Evolutionary conservation across 35 echinoderm and acorn worm genomes (phyloP), one percentile per base, ranked within the genome.

Genomic region (Stichopus chloronotus): DNA sequence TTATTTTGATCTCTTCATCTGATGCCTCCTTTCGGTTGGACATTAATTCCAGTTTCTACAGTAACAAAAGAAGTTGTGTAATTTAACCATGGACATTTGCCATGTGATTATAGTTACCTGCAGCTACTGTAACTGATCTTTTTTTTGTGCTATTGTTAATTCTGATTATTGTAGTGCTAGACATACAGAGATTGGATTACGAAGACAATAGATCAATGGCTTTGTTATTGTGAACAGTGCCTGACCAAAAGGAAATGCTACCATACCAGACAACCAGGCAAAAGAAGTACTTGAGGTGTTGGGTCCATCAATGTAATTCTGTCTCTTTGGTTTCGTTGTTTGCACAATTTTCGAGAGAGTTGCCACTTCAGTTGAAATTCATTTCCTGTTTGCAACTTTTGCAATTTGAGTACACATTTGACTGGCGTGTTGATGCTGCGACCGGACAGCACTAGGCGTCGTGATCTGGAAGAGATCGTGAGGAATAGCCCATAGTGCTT

Each of bases 41-140:
- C 6, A 84, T 84, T 84, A 84, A 5, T 52, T 84, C 81, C 10
- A 84, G 81, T 17, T 43, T 84, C 81, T 84, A 81, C 78, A 81
- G 78, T 43, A 81, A 43, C 8, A 20, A 24, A 43, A 81, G 23
- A 81, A 81, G 25, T 69, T 69, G 63, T 69, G 19, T 19, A 9
- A 69, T 69, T 69, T 69, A 69, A 69, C 8, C 63, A 9, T 9
- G 8, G 63, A 69, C 8, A 8, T 9, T 69, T 19, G 19, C 8
- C 63, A 69, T 69, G 65, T 71, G 65, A 71, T 71, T 71, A 1
- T 71, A 71, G 65, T 71, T 71, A 71, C 11, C 65, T 71, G 65
- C n/a, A 71, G n/a, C 65, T 71, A 14, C 65, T 71, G n/a, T 12
- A 14, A 71, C 65, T 14, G n/a, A 9, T 69, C 8, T 69, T 69